Evolutionary conservation across 2,888 invertebrate species (phyloP), one percentile per base, ranked within the genome.

Genomic region (Isoperla grammatica): DNA sequence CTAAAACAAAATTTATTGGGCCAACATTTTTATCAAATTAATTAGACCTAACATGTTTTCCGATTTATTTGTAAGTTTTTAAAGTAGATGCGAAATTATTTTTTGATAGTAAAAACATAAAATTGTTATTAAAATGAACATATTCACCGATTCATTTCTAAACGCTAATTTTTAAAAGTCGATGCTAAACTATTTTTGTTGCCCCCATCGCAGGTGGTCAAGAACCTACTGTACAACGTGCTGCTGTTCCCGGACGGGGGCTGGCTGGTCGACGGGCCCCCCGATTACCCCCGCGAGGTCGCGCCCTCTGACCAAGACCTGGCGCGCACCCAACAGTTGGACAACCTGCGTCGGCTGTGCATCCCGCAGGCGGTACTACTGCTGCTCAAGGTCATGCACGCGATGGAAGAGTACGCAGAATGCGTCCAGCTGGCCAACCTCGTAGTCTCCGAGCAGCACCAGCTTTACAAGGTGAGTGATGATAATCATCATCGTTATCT

Each of bases 221-320:
- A 87, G 67, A 86, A 85, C 63, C 79, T 88, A 56, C 77, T 96
- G 6, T 92, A 88, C 74, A 94, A 95, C 74, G 88, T 95, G 0
- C 72, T 96, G 39, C 73, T 92, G 9, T 95, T 96, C 71, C 91
- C 94, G 2, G 88, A 91, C 67, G 88, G 86, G 22, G 94, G 95
- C 4, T 96, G 95, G 95, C 79, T 96, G 61, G 81, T 84, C 46
- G 94, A 94, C 71, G 79, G 83, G 13, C 79, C 79, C 48, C 74
- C 78, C 15, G 77, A 56, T 29, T 15, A 43, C 1, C 48, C 55
- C 45, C 39, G 61, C 22, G 64, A 61, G 37, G 56, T 54, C n/a
- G 61, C 59, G 15, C 63, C 78, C 56, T 79, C 78, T 61, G 72
- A 73, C 9, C 75, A 77, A 65, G 78, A 79, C 63, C 74, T 78